Conservation (phyloP, 2,113 vertebrate species). For the Menidia beryllina region DNA sequence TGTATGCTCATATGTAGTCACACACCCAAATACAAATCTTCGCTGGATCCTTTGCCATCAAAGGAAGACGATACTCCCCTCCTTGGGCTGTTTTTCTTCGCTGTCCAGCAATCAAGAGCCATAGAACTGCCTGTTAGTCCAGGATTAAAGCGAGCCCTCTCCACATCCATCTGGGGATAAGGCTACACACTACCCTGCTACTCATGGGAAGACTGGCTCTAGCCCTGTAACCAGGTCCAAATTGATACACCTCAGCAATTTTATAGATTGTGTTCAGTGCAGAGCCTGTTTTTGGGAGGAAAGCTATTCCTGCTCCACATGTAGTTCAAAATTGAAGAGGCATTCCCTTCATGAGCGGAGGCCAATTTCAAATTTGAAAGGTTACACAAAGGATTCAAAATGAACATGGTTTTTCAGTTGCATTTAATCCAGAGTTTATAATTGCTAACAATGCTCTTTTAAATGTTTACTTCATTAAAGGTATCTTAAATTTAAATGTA, state of each 20-base stretch:
- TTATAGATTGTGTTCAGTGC: constrained; percentile 70
- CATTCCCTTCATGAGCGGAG: constrained; percentile 23
- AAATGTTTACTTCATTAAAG: constrained; percentile 31
- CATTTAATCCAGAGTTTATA: constrained; percentile 2
- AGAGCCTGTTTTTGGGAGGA: constrained; percentile 66
- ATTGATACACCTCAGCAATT: constrained; percentile 73
- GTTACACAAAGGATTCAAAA: constrained; percentile 8
- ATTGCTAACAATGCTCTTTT: constrained; percentile 1
- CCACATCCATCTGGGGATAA: constrained; percentile 81
- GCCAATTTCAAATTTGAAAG: constrained; percentile 45
- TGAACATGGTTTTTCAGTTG: background rate
- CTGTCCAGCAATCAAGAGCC: constrained; percentile 75
- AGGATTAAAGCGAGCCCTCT: constrained; percentile 77
- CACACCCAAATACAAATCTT: constrained; percentile 48
- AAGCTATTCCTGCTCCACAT: constrained; percentile 44
- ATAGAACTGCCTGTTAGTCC: constrained; percentile 76
- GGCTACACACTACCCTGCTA: constrained; percentile 58
- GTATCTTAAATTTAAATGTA: background rate
- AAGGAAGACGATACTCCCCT: constrained; percentile 63
- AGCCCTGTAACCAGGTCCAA: constrained; percentile 65
- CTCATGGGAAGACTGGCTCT: constrained; percentile 54
- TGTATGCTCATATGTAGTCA: constrained; percentile 39
- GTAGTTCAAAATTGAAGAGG: constrained; percentile 45
- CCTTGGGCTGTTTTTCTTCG: constrained; percentile 57
- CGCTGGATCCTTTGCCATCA: constrained; percentile 56